Evolutionary conservation across 2,888 invertebrate species (phyloP).

Genomic region (Drosophila nr. fundita): DNA sequence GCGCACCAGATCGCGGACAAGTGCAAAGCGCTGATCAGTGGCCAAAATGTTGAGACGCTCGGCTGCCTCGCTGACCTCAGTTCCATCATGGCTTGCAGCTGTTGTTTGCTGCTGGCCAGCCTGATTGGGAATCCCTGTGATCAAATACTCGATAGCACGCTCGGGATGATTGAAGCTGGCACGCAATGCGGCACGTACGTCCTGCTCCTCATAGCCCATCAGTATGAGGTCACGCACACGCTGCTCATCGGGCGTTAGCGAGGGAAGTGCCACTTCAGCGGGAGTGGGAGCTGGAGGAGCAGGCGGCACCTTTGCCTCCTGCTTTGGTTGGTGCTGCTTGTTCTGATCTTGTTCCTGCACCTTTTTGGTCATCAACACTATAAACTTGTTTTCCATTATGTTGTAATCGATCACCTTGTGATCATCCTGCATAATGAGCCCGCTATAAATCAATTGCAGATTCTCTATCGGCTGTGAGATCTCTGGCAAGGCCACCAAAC

Average conservation of each 20-base stretch:
- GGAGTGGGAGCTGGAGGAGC: background rate
- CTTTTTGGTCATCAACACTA: conserved; percentile 94
- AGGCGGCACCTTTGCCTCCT: background rate
- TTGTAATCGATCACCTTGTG: conserved; percentile 93
- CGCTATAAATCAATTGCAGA: conserved; percentile 96
- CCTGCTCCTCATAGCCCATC: conserved; percentile 95
- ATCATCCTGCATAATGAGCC: conserved; percentile 96
- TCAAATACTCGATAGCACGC: conserved; percentile 98
- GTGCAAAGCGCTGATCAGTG: conserved; percentile 85
- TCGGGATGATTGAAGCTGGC: conserved; percentile 99
- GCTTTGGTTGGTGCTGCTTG: background rate
- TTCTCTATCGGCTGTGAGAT: conserved; percentile 89
- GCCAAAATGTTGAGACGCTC: conserved; percentile 29
- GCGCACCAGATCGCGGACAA: conserved; percentile 95
- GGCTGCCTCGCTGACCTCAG: conserved; percentile 9
- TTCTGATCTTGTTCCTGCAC: background rate
- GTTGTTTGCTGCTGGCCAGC: conserved; percentile 1
- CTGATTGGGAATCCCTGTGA: conserved; percentile 91
- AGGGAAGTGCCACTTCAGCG: conserved; percentile 29
- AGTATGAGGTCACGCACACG: conserved; percentile 66
- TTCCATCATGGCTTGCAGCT: background rate
- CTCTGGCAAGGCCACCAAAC: conserved; percentile 60
- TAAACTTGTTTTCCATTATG: conserved; percentile 97
- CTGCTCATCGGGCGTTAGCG: conserved; percentile 57
- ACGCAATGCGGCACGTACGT: conserved; percentile 94